Evolutionary conservation across 30 jellyfish, hydroid and myxozoan species (phyloP), one percentile per base, ranked within the genome.

Genomic region (Hydractinia echinata): DNA sequence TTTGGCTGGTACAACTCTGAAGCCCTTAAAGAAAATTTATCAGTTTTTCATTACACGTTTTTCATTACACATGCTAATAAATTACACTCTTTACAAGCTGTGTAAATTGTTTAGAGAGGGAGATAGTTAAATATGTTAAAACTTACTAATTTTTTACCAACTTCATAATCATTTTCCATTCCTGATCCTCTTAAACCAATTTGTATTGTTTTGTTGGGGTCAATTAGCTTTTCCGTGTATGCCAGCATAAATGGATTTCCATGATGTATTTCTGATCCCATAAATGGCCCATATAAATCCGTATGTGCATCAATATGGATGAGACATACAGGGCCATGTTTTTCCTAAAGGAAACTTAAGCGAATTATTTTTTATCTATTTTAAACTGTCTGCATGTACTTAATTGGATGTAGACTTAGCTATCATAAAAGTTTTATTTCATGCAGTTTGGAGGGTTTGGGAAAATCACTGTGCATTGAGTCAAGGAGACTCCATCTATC

Each of bases 231-330:
- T 56, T 89, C 96, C 72, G 84, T 89, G 61, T 74, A 88, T 18
- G 96, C 96, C 44, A 72, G 53, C 13, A 79, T 48, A 62, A 89
- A 89, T 74, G 95, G 91, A 77, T 83, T 89, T 7, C 96, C 96
- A 89, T 89, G 96, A 60, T 84, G 91, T 54, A 84, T 84, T 53
- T 76, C 72, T 11, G 91, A 82, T 10, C 89, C 95, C 13, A 52
- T 56, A 20, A 76, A 69, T 76, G 88, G 86, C 6, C 91, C 96
- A 70, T 81, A 84, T 58, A 79, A 15, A 61, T 89, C 97, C 5
- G 94, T 84, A 61, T 89, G 97, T 16, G 97, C 95, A 85, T 89
- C 97, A 44, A 89, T 77, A 69, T 89, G 97, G 4, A 89, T 77
- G 84, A 89, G 61, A 21, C 95, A 93, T 13, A 89, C 95, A 52